A percentile compares a stretch with the other conserved stretches of the same genome.
phyloP scores from a whole-genome alignment of 2,797 vertebrate genomes.

The Cercopithecus petaurista region DNA sequence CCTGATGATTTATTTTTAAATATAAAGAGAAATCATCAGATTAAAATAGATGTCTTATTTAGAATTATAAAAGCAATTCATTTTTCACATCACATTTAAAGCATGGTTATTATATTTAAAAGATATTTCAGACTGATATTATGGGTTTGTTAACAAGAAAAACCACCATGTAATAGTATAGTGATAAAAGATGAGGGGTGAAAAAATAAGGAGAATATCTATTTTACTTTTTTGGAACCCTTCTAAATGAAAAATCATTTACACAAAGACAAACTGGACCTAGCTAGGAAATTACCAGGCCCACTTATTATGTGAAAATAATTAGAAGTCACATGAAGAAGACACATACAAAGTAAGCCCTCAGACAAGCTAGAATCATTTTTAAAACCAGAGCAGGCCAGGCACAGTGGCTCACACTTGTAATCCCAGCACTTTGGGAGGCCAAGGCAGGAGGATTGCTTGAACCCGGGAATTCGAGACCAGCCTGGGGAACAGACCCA shows the following conservation, averaged over 20 bases:
- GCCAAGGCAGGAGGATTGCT: not conserved
- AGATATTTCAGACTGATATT: constrained; percentile 49
- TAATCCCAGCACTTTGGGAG: not conserved
- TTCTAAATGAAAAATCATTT: constrained; percentile 66
- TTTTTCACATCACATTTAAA: constrained; percentile 73
- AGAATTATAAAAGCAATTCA: constrained; percentile 73
- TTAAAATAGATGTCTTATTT: constrained; percentile 77
- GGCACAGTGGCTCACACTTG: not conserved
- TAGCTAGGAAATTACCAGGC: constrained; percentile 37
- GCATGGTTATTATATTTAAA: constrained; percentile 60
- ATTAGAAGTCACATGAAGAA: constrained; percentile 31
- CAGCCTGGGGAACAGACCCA: not conserved
- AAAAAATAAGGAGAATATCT: constrained; percentile 48
- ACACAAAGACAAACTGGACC: constrained; percentile 53
- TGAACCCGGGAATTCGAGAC: not conserved
- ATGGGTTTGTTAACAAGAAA: constrained; percentile 44
- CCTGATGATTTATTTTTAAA: constrained; percentile 77
- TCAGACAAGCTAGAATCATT: constrained; percentile 10
- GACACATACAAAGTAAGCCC: not conserved
- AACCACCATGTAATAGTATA: not conserved
- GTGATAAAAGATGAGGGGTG: not conserved
- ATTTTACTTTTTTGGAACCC: constrained; percentile 50
- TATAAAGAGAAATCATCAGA: constrained; percentile 69
- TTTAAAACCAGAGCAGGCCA: constrained; percentile 20
- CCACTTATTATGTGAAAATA: constrained; percentile 18